These are phyloP conservation scores for Columba livia DNA, from an alignment of 2,113 vertebrate genomes.

Conservation along the genomic window DNA sequence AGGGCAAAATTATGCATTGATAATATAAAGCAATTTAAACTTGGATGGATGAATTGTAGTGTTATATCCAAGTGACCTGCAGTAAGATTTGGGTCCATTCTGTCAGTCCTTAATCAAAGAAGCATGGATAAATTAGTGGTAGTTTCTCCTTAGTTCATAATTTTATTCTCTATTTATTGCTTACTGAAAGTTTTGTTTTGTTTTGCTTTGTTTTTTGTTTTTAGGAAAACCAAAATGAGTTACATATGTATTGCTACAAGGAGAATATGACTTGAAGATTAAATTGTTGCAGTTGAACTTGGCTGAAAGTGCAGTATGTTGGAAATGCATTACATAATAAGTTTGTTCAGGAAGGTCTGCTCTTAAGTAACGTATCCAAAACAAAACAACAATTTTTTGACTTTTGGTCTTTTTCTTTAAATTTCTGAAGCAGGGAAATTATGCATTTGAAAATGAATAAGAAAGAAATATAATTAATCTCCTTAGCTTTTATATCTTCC, in stretches of 20 bases:
- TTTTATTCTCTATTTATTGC: neutral
- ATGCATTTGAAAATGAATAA: neutral
- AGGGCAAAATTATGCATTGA: neutral
- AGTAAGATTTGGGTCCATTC: slow-evolving; percentile 2
- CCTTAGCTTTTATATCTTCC: neutral
- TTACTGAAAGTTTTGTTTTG: neutral
- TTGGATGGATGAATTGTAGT: neutral
- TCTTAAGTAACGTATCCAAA: neutral
- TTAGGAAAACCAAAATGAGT: neutral
- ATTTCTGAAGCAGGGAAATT: neutral
- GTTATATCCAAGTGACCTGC: neutral
- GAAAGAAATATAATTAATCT: neutral
- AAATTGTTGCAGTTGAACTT: neutral
- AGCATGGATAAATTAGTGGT: neutral
- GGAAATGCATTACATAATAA: neutral
- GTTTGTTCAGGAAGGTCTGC: neutral
- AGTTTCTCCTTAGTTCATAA: neutral
- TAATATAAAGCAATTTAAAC: neutral
- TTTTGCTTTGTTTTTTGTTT: neutral
- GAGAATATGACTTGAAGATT: neutral
- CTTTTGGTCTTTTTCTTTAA: neutral
- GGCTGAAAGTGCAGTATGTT: neutral
- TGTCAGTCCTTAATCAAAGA: slow-evolving; percentile 44
- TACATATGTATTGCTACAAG: neutral
- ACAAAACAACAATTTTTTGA: neutral